Evolutionary conservation across 2,113 vertebrate genomes (phyloP).

Genomic region (Rhizomys pruinosus): DNA sequence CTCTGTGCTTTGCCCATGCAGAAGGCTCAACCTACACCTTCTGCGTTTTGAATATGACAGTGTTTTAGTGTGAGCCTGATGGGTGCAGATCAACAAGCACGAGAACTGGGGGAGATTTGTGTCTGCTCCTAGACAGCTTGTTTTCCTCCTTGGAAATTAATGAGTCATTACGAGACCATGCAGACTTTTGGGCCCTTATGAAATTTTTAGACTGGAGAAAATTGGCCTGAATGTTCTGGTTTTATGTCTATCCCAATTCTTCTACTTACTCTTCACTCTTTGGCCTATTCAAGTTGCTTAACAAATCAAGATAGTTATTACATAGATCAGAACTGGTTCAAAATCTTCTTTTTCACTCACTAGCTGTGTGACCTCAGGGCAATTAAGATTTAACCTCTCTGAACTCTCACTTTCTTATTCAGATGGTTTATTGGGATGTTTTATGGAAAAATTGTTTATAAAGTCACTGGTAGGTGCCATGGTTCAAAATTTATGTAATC

Average conservation of each 20-base stretch:
- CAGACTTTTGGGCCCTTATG: constrained; percentile 27
- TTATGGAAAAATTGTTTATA: constrained; percentile 36
- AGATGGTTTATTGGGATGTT: constrained; percentile 23
- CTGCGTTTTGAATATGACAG: not conserved
- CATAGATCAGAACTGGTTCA: constrained; percentile 23
- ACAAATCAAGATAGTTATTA: constrained; percentile 56
- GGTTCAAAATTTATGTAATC: constrained; percentile 60
- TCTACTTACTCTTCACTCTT: constrained; percentile 57
- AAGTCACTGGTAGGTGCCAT: not conserved
- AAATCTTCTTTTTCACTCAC: constrained; percentile 66
- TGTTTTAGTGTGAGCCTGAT: constrained; percentile 21
- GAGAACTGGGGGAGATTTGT: constrained; percentile 57
- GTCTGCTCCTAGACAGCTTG: constrained; percentile 38
- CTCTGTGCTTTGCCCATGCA: not conserved
- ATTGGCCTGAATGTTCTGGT: constrained; percentile 48
- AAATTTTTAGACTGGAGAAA: constrained; percentile 69
- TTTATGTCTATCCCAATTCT: constrained; percentile 55
- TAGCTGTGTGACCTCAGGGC: constrained; percentile 68
- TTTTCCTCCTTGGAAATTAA: constrained; percentile 74
- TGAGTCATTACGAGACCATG: constrained; percentile 62
- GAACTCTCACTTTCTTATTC: constrained; percentile 52
- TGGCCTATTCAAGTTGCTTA: constrained; percentile 52
- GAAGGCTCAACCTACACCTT: not conserved
- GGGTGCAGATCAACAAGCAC: constrained; percentile 2
- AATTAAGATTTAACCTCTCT: constrained; percentile 68